Conservation (phyloP, 2,113 vertebrate genomes). For the Hoplias malabaricus region DNA sequence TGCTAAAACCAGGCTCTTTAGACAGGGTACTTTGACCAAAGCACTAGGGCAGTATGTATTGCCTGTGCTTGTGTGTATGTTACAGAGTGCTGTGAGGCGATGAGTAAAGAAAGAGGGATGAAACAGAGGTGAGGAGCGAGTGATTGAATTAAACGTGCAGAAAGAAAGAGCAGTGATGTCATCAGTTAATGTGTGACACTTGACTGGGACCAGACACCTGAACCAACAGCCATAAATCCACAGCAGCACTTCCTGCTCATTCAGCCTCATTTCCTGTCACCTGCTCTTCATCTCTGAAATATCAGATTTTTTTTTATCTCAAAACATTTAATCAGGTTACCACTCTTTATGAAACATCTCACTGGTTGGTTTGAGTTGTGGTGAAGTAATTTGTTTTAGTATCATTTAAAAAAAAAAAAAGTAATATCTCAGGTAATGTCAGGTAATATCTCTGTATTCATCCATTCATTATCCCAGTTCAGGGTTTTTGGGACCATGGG, state of each 20-base stretch:
- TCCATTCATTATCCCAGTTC: too few relatives aligned
- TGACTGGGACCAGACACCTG: slow-evolving; percentile 16
- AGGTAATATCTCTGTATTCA: too few relatives aligned
- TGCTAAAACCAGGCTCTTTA: too few relatives aligned
- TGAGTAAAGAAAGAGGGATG: not conserved
- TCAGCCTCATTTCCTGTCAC: slow-evolving; percentile 2
- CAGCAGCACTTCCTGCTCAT: slow-evolving; percentile 1
- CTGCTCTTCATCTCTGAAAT: too few relatives aligned
- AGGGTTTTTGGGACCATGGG: too few relatives aligned
- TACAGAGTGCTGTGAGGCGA: not conserved
- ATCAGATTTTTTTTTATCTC: not conserved
- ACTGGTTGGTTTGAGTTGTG: not conserved
- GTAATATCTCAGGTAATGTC: too few relatives aligned
- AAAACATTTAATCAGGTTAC: not conserved
- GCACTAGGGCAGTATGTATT: too few relatives aligned
- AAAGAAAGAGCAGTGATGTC: slow-evolving; percentile 37
- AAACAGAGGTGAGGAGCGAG: not conserved
- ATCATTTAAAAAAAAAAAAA: too few relatives aligned
- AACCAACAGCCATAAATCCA: slow-evolving; percentile 6
- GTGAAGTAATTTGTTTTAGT: too few relatives aligned
- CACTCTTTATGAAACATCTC: not conserved
- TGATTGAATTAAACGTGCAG: slow-evolving; percentile 31
- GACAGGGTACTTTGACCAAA: too few relatives aligned
- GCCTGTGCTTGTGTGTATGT: not conserved
- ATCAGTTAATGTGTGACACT: slow-evolving; percentile 12